These are phyloP conservation scores for Hyaena hyaena DNA, from an alignment of 2,113 vertebrate species.

Conservation along the genomic window DNA sequence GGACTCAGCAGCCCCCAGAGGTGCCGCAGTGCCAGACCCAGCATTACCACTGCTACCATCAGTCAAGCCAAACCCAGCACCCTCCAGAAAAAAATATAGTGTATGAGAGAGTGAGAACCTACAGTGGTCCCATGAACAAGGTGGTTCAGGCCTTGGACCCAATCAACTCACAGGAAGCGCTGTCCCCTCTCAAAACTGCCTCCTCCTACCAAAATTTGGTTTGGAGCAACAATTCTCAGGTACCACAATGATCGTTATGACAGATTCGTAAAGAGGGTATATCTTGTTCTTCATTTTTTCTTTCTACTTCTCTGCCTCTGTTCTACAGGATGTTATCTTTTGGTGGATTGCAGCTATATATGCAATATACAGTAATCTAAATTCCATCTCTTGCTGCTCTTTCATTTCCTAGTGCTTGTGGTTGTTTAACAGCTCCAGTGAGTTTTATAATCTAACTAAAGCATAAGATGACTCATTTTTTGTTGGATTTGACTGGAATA, in stretches of 20 bases:
- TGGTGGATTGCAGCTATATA: background rate
- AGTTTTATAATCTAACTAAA: conserved; percentile 41
- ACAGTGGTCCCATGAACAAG: conserved; percentile 85
- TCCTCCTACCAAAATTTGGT: conserved; percentile 79
- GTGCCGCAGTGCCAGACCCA: conserved; percentile 73
- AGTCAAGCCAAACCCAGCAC: conserved; percentile 69
- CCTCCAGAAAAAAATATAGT: conserved; percentile 78
- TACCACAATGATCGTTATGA: conserved; percentile 66
- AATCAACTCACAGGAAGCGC: conserved; percentile 70
- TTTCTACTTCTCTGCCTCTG: conserved; percentile 19
- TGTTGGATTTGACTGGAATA: background rate
- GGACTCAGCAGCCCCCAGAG: conserved; percentile 81
- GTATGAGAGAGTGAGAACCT: conserved; percentile 85
- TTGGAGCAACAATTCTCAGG: conserved; percentile 80
- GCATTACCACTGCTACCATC: conserved; percentile 70
- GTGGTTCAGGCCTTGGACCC: conserved; percentile 79
- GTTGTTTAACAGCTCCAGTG: background rate
- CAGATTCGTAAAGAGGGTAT: background rate
- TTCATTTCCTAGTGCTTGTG: background rate
- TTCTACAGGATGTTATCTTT: background rate
- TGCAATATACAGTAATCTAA: background rate
- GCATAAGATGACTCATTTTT: background rate
- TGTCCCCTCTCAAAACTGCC: conserved; percentile 78
- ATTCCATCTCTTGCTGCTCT: background rate
- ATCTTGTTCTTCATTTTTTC: background rate